Conservation (phyloP, 2,888 invertebrate genomes). For the Aleiodes alternator region DNA sequence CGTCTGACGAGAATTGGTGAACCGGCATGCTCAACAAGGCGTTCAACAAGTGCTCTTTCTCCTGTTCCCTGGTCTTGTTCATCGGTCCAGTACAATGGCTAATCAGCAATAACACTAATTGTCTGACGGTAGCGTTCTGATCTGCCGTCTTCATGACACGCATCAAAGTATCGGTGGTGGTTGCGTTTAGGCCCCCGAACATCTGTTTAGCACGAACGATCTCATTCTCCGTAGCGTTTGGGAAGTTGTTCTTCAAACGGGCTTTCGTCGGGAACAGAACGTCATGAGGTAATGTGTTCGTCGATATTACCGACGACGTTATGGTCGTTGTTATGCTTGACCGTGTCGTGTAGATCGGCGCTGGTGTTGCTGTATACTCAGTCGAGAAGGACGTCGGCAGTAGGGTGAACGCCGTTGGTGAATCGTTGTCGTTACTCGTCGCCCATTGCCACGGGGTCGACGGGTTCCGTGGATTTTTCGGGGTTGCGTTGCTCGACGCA, state of each 20-base stretch:
- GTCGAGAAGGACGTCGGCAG: constrained; percentile 63
- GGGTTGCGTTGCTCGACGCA: constrained; percentile 66
- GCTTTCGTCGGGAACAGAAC: constrained; percentile 68
- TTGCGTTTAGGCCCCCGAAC: constrained; percentile 85
- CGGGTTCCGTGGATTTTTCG: constrained; percentile 63
- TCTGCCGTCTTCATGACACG: constrained; percentile 89
- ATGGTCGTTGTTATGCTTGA: constrained; percentile 69
- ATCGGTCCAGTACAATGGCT: constrained; percentile 86
- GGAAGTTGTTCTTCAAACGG: constrained; percentile 53
- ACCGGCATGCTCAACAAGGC: constrained; percentile 83
- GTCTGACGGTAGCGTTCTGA: constrained; percentile 84
- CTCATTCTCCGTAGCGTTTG: constrained; percentile 81
- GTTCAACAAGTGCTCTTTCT: constrained; percentile 82
- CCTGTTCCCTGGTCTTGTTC: constrained; percentile 83
- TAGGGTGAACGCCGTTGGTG: constrained; percentile 70
- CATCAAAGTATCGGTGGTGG: constrained; percentile 85
- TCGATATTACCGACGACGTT: constrained; percentile 66
- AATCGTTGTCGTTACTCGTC: constrained; percentile 60
- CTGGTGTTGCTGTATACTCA: constrained; percentile 66
- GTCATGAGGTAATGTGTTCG: constrained; percentile 50
- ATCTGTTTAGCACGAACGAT: constrained; percentile 85
- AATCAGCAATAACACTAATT: constrained; percentile 85
- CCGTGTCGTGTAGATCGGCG: constrained; percentile 65
- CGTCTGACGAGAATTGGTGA: constrained; percentile 71
- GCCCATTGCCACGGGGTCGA: constrained; percentile 67